A percentile compares a stretch with the other conserved stretches of the same genome.
Conservation (phyloP, 2,888 invertebrate genomes). For the Tetragonula carbonaria region DNA sequence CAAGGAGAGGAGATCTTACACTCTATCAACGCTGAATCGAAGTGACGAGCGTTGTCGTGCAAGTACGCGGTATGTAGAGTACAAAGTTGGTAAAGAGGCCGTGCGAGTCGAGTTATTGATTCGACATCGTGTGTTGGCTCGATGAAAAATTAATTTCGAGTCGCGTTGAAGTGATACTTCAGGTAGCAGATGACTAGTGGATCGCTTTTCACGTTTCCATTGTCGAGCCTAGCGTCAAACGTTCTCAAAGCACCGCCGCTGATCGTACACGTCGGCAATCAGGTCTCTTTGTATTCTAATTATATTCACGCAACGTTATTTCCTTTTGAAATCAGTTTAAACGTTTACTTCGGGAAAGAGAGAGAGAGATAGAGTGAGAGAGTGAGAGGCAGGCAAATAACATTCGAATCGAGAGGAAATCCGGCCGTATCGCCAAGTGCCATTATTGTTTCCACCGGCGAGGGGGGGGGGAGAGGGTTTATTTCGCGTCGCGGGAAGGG, state of each 20-base stretch:
- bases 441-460: slow-evolving; percentile 14
- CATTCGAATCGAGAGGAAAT: slow-evolving; percentile 14
- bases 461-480: not conserved
- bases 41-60: not conserved
- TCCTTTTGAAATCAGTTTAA: slow-evolving; percentile 1
- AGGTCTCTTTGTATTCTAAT: not conserved
- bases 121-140: not conserved
- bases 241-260: too few relatives aligned
- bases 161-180: not conserved
- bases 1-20: too few relatives aligned
- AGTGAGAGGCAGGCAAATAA: not conserved
- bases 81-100: not conserved
- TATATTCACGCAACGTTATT: not conserved
- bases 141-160: not conserved
- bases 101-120: not conserved
- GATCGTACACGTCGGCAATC: not conserved
- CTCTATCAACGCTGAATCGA: not conserved
- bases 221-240: not conserved
- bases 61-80: not conserved
- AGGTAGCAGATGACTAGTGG: not conserved
- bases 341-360: not conserved
- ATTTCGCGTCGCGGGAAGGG: slow-evolving; percentile 2
- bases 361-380: too few relatives aligned
- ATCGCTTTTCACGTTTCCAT: not conserved
- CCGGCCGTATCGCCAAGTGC: slow-evolving; percentile 2